Evolutionary conservation across 1,140 invertebrate genomes (phyloP).

Genomic region (Phocides pigmalion): DNA sequence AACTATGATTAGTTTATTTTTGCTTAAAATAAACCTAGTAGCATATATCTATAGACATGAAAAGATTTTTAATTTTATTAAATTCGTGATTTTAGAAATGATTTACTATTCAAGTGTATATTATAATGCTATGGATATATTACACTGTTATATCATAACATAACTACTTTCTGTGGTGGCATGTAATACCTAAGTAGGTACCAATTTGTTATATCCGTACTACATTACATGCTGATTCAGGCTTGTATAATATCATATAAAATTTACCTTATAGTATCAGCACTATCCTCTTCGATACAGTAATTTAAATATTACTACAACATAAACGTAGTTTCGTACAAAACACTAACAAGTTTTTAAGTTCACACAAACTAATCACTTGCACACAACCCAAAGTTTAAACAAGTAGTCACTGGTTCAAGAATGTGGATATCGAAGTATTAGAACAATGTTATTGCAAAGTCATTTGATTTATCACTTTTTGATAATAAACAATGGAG

Average conservation of each 20-base stretch:
- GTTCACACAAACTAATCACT: conserved; percentile 53
- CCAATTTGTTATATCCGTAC: too few relatives aligned
- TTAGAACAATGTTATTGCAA: conserved; percentile 64
- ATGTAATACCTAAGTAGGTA: too few relatives aligned
- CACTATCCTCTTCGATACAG: conserved; percentile 21
- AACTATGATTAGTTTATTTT: too few relatives aligned
- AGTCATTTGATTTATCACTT: conserved; percentile 82
- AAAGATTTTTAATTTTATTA: too few relatives aligned
- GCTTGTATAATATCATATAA: background rate
- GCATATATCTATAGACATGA: too few relatives aligned
- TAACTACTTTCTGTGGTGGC: too few relatives aligned
- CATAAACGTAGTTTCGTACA: conserved; percentile 17
- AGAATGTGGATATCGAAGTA: conserved; percentile 43
- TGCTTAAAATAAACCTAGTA: too few relatives aligned
- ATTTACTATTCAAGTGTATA: too few relatives aligned
- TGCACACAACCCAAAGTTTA: conserved; percentile 44
- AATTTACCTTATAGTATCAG: conserved; percentile 17
- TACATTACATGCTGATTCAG: too few relatives aligned
- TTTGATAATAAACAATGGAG: conserved; percentile 81
- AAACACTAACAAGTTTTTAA: conserved; percentile 44
- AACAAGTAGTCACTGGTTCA: conserved; percentile 48
- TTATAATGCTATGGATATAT: too few relatives aligned
- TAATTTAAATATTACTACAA: conserved; percentile 31
- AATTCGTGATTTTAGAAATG: too few relatives aligned
- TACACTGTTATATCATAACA: too few relatives aligned